phyloP scores from a whole-genome alignment of 2,888 invertebrate species.

The Torymus auratus region DNA sequence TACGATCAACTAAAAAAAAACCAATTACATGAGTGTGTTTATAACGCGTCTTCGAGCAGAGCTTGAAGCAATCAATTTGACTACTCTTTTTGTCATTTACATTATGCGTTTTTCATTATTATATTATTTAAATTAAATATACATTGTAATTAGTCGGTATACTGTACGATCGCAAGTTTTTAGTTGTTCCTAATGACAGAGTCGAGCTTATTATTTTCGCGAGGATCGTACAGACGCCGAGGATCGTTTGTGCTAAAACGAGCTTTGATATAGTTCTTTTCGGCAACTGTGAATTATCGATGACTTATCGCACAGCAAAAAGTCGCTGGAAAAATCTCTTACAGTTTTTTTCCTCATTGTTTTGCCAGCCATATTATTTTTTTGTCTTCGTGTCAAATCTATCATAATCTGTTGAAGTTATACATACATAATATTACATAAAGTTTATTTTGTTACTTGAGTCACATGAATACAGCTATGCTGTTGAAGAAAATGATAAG shows the following conservation, averaged over 20 bases:
- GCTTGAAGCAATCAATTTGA: not conserved
- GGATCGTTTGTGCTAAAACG: too few species aligned
- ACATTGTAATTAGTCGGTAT: not conserved
- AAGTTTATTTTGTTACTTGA: conserved; percentile 27
- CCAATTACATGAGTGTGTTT: not conserved
- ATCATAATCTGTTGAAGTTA: not conserved
- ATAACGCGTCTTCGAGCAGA: conserved; percentile 4
- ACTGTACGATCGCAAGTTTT: not conserved
- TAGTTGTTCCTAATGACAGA: too few species aligned
- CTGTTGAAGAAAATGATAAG: not conserved
- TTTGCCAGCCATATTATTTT: not conserved
- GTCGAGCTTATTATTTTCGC: too few species aligned
- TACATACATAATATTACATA: conserved; percentile 5
- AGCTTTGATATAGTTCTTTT: too few species aligned
- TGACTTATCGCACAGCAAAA: too few species aligned
- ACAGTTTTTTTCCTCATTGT: not conserved
- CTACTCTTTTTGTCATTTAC: conserved; percentile 3
- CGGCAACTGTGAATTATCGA: too few species aligned
- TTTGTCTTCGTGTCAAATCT: conserved; percentile 8
- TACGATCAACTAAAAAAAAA: not conserved
- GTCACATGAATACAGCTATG: too few species aligned
- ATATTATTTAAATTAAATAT: conserved; percentile 40
- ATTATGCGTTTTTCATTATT: too few species aligned
- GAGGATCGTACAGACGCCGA: too few species aligned
- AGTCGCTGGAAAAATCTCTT: too few species aligned